Percentiles rank a stretch among this genome's conserved stretches.
These are phyloP conservation scores for Xanthostigma xanthostigma DNA, from an alignment of 2,888 invertebrate species.

Conservation along the genomic window DNA sequence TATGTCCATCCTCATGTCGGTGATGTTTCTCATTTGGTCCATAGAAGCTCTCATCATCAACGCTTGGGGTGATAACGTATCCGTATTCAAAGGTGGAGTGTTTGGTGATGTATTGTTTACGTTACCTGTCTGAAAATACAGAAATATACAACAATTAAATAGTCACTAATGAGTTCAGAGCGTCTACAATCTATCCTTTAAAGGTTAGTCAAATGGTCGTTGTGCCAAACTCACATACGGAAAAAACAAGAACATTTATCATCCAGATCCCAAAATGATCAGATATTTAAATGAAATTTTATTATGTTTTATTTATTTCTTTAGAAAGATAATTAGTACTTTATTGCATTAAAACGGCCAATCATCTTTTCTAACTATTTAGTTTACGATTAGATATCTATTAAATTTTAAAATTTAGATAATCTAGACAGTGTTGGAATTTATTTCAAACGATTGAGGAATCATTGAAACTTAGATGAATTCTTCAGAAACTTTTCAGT, in stretches of 20 bases:
- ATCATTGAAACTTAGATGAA: neutral
- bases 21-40: constrained; percentile 36
- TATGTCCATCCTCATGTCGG: constrained; percentile 28
- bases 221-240: too few species aligned
- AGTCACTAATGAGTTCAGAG: too few species aligned
- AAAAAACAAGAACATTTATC: too few species aligned
- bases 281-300: too few species aligned
- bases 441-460: neutral
- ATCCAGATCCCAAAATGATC: too few species aligned
- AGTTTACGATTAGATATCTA: too few species aligned
- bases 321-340: too few species aligned
- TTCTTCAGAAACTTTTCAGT: neutral
- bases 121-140: constrained; percentile 25
- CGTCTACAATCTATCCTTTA: too few species aligned
- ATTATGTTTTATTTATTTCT: too few species aligned
- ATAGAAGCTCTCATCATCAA: constrained; percentile 45
- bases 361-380: too few species aligned
- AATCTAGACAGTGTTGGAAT: neutral
- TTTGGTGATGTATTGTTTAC: constrained; percentile 30
- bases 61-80: constrained; percentile 35
- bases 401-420: neutral
- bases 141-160: neutral
- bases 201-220: too few species aligned
- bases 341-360: too few species aligned
- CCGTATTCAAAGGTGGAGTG: constrained; percentile 30